These are phyloP conservation scores for Julus scandinavius DNA, from an alignment of 2,888 invertebrate species.

Conservation along the genomic window DNA sequence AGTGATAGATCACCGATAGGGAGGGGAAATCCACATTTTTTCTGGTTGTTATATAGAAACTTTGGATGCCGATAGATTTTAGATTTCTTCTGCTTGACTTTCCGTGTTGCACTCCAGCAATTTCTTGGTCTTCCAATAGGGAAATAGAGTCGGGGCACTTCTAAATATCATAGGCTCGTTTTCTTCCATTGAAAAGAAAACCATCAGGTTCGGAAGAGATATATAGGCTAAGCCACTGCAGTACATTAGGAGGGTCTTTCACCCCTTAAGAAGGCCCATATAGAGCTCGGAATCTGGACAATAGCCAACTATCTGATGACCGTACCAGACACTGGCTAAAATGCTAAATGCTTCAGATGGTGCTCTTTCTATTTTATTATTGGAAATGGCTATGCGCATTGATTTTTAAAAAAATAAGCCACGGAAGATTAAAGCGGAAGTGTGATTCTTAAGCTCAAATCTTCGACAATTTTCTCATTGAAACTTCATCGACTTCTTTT, in stretches of 20 bases:
- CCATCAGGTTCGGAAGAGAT: conserved; percentile 37
- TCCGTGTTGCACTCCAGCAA: conserved; percentile 19
- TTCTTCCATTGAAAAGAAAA: conserved; percentile 39
- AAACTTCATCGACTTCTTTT: background rate
- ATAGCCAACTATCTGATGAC: conserved; percentile 45
- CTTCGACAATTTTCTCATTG: background rate
- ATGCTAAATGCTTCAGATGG: conserved; percentile 45
- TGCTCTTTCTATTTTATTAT: conserved; percentile 40
- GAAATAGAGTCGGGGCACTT: conserved; percentile 16
- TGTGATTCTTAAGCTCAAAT: background rate
- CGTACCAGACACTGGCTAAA: conserved; percentile 9
- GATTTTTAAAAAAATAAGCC: conserved; percentile 4
- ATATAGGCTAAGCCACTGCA: conserved; percentile 42
- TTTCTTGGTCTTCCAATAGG: conserved; percentile 43
- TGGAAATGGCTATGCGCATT: conserved; percentile 4
- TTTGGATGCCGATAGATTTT: conserved; percentile 42
- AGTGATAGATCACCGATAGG: background rate
- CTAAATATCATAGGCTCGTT: conserved; percentile 45
- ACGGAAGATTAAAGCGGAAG: background rate
- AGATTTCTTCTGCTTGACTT: conserved; percentile 44
- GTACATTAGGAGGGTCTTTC: conserved; percentile 40
- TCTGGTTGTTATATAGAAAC: background rate
- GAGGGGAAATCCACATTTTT: background rate
- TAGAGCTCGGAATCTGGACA: conserved; percentile 22
- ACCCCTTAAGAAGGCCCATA: conserved; percentile 30